These are phyloP conservation scores for Pitta sordida DNA, from an alignment of 2,113 vertebrate genomes.

Conservation along the genomic window DNA sequence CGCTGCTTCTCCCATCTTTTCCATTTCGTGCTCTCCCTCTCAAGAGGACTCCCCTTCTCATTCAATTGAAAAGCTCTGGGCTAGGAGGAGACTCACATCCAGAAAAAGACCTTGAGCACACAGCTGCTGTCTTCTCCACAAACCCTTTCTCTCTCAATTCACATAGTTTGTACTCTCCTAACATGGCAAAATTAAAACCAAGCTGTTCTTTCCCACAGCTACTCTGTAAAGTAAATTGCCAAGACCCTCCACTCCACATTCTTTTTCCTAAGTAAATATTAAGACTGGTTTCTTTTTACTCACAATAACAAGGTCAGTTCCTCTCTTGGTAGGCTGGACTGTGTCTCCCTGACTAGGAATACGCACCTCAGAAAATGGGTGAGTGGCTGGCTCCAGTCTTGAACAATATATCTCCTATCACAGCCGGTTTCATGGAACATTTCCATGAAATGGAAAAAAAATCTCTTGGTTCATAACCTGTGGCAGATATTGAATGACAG, in stretches of 20 bases:
- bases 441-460: rapidly evolving
- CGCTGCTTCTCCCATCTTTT: not conserved
- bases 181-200: not conserved
- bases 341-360: not conserved
- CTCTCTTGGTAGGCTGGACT: not conserved
- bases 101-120: not conserved
- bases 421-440: not conserved
- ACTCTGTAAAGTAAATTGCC: not conserved
- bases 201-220: not conserved
- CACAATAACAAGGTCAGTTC: not conserved
- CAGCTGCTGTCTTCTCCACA: not conserved
- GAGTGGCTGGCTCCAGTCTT: not conserved
- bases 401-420: not conserved
- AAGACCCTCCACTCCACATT: not conserved
- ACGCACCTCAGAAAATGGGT: not conserved
- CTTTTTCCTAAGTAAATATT: not conserved
- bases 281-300: not conserved
- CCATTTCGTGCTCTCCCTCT: not conserved
- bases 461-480: rapidly evolving
- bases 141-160: not conserved
- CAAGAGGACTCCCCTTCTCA: not conserved
- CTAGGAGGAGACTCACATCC: not conserved
- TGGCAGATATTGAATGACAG: not conserved
- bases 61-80: not conserved
- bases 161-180: not conserved